Conservation (phyloP, 2,797 vertebrate species). For the Coreius guichenoti region DNA sequence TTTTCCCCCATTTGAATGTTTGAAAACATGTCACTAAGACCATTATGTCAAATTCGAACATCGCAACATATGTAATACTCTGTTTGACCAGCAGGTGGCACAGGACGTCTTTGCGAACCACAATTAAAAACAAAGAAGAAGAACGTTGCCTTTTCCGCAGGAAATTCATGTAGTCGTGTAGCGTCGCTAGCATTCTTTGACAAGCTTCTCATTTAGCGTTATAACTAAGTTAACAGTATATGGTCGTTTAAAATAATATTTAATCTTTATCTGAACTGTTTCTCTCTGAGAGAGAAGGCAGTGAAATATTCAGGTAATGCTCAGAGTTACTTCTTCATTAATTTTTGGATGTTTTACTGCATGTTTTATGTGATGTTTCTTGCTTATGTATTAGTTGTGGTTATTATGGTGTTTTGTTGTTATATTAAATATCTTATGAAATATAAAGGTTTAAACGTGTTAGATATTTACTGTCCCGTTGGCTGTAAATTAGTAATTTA, state of each 20-base stretch:
- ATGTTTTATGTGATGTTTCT: constrained; percentile 14
- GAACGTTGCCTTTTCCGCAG: not conserved
- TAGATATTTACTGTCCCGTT: not conserved
- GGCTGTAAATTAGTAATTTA: not conserved
- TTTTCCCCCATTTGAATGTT: not conserved
- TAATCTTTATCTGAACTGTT: not conserved
- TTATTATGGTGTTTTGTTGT: not conserved
- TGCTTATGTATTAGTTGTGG: not conserved
- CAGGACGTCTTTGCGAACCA: accelerated
- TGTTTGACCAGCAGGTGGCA: not conserved
- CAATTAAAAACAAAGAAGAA: constrained; percentile 30
- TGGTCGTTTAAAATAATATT: not conserved
- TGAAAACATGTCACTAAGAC: too few relatives aligned
- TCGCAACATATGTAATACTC: not conserved
- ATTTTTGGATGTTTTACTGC: not conserved
- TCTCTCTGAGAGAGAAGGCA: constrained; percentile 26
- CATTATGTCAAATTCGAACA: not conserved
- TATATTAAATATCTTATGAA: not conserved
- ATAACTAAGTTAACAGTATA: not conserved
- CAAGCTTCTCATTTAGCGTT: not conserved
- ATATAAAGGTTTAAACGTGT: not conserved
- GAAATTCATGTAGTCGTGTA: not conserved
- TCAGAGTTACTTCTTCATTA: not conserved
- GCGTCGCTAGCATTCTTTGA: not conserved
- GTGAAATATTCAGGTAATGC: constrained; percentile 24